Conservation (phyloP, 1,140 invertebrate species). For the Drepana arcuata region DNA sequence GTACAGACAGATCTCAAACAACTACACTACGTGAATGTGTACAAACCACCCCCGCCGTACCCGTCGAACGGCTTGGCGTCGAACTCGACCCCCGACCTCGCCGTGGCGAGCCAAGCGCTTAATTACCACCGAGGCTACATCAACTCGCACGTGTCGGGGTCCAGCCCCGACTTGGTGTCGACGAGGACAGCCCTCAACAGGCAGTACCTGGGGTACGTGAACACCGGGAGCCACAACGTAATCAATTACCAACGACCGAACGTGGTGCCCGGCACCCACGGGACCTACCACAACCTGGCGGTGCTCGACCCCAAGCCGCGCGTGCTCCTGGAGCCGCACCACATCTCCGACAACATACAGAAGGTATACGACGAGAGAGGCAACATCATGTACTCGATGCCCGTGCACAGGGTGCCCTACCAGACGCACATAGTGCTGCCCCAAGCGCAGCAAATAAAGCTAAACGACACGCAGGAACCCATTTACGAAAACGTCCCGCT, state of each 20-base stretch:
- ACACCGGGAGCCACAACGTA: slow-evolving; percentile 36
- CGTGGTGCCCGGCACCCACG: slow-evolving; percentile 71
- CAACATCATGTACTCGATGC: slow-evolving; percentile 75
- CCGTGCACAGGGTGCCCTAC: slow-evolving; percentile 68
- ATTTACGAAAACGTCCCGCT: slow-evolving; percentile 86
- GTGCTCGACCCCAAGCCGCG: slow-evolving; percentile 57
- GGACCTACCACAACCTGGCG: slow-evolving; percentile 80
- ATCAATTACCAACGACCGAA: slow-evolving; percentile 45
- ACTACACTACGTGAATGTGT: slow-evolving; percentile 79
- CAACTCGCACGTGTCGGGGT: slow-evolving; percentile 77
- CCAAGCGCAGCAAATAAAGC: slow-evolving; percentile 49
- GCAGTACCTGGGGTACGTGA: slow-evolving; percentile 67
- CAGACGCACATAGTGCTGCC: slow-evolving; percentile 66
- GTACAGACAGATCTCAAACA: slow-evolving; percentile 49
- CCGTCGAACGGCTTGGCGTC: slow-evolving; percentile 80
- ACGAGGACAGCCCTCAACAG: slow-evolving; percentile 74
- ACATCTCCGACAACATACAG: slow-evolving; percentile 73
- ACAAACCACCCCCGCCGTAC: slow-evolving; percentile 88
- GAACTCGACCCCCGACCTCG: slow-evolving; percentile 86
- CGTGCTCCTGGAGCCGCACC: slow-evolving; percentile 59
- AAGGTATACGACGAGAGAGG: slow-evolving; percentile 75
- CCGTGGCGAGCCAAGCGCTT: slow-evolving; percentile 74
- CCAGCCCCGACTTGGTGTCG: slow-evolving; percentile 84
- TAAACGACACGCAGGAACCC: slow-evolving; percentile 75
- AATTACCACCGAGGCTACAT: slow-evolving; percentile 72